Percentiles rank a stretch among this genome's conserved stretches.
These are phyloP conservation scores for Crotalus helleri DNA, from an alignment of 2,113 vertebrate species.

Conservation along the genomic window DNA sequence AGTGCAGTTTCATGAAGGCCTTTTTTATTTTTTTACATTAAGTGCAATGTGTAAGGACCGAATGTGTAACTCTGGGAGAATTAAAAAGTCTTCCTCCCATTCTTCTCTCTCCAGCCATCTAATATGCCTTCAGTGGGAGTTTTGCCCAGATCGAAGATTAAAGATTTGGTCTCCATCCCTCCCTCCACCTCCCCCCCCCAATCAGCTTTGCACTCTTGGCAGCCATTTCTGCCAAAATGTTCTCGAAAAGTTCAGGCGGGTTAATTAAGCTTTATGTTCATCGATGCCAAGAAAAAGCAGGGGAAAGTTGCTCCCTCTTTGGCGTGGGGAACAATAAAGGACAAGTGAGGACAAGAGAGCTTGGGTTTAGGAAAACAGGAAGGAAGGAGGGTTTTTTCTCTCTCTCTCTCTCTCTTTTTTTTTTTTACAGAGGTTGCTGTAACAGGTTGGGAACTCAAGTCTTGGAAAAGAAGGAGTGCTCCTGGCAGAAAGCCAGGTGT, in stretches of 20 bases:
- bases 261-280: background rate
- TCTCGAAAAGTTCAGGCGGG: background rate
- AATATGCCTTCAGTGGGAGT: background rate
- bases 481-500: background rate
- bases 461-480: background rate
- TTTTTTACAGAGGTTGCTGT: background rate
- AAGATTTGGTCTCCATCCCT: background rate
- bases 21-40: background rate
- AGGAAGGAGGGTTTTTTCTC: background rate
- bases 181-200: no score
- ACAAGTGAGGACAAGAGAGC: background rate
- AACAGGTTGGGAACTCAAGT: background rate
- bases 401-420: no score
- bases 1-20: background rate
- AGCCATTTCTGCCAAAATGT: background rate
- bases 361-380: background rate
- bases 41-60: background rate
- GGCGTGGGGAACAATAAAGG: background rate
- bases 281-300: background rate
- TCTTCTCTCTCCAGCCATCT: background rate
- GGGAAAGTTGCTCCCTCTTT: background rate
- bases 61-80: background rate
- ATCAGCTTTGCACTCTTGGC: background rate
- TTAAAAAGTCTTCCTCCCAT: background rate
- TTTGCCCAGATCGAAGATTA: background rate